Evolutionary conservation across 2,888 invertebrate species (phyloP).

Genomic region (Stenodema calcarata): DNA sequence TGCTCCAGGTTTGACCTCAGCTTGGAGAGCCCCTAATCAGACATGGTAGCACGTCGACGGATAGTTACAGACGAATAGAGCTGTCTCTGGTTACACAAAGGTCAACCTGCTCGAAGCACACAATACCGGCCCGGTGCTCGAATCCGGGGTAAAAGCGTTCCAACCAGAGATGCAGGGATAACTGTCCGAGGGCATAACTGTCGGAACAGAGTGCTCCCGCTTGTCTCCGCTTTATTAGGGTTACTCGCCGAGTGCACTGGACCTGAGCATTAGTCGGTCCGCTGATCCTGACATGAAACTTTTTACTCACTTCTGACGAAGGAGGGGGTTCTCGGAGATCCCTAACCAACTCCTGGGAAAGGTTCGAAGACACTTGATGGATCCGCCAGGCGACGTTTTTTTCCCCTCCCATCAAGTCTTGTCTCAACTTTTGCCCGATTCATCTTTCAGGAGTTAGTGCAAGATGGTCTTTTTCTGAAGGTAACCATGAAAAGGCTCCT

Average conservation of each 20-base stretch:
- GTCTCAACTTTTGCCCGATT: not conserved
- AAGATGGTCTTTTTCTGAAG: not conserved
- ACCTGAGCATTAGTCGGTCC: slow-evolving; percentile 28
- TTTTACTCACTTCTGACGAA: not conserved
- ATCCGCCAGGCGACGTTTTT: not conserved
- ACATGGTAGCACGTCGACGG: too few relatives aligned
- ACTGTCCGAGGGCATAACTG: slow-evolving; percentile 13
- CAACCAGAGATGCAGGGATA: not conserved
- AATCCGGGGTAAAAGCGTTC: not conserved
- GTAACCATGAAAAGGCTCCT: not conserved
- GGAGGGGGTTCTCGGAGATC: not conserved
- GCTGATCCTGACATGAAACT: slow-evolving; percentile 36
- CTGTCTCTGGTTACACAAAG: too few relatives aligned
- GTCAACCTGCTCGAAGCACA: not conserved
- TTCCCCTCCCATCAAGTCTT: not conserved
- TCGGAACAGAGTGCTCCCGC: not conserved
- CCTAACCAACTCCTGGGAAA: not conserved
- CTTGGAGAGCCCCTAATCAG: too few relatives aligned
- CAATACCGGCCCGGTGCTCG: not conserved
- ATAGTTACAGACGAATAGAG: too few relatives aligned
- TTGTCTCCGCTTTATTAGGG: slow-evolving; percentile 25
- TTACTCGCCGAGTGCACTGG: slow-evolving; percentile 23
- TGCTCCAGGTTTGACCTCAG: too few relatives aligned
- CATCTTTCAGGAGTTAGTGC: not conserved
- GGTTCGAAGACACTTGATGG: not conserved